A percentile compares a stretch with the other conserved stretches of the same genome.
phyloP scores from a whole-genome alignment of 2,888 invertebrate species.

The Rhagophthalmus giganteus region DNA sequence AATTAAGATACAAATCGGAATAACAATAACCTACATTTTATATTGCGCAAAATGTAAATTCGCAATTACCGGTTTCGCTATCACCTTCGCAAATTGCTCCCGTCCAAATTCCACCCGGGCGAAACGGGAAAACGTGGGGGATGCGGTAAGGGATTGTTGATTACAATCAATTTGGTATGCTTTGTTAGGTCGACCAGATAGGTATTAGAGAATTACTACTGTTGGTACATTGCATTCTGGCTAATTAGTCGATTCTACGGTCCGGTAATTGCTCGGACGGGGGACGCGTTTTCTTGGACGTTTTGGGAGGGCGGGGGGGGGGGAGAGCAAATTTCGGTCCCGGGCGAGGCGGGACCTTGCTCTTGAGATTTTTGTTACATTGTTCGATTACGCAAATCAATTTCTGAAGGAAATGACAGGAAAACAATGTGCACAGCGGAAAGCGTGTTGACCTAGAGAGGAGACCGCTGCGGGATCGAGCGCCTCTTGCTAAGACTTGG shows the following conservation, averaged over 20 bases:
- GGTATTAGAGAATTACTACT: neutral
- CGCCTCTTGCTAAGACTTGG: constrained; percentile 45
- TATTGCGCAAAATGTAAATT: no score
- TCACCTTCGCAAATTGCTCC: no score
- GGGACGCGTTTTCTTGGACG: no score
- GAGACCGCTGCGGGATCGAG: constrained; percentile 45
- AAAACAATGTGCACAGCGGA: constrained; percentile 44
- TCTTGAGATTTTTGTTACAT: constrained; percentile 31
- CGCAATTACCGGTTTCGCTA: no score
- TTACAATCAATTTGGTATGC: constrained; percentile 7
- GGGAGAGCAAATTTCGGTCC: constrained; percentile 3
- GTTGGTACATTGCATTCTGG: constrained; percentile 2
- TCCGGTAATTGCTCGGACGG: no score
- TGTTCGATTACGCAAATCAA: constrained; percentile 33
- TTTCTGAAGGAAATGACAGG: constrained; percentile 35
- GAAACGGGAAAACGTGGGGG: neutral
- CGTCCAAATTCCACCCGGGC: no score
- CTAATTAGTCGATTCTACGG: constrained; percentile 14
- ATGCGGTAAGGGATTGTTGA: neutral
- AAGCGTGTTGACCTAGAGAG: constrained; percentile 51
- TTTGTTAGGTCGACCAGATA: constrained; percentile 1
- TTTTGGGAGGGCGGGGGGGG: constrained; percentile 1
- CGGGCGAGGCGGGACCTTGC: constrained; percentile 26
- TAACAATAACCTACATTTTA: no score
- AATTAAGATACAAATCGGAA: no score